These are phyloP conservation scores for Podarcis cretensis DNA, from an alignment of 2,113 vertebrate species.

Conservation along the genomic window DNA sequence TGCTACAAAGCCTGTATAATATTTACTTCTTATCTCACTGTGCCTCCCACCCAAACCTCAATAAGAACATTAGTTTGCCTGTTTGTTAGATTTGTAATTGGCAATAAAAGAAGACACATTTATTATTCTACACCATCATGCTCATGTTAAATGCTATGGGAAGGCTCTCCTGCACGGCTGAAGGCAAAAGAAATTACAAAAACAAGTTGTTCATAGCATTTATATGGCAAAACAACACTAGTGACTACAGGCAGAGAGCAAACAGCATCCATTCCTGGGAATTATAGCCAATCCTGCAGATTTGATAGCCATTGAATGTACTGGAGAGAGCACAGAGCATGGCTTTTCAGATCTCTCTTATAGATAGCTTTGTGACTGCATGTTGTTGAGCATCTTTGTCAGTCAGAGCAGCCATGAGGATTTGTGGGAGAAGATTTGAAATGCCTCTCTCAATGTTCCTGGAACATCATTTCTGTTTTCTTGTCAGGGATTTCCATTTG, in stretches of 20 bases:
- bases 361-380: not conserved
- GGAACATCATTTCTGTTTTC: not conserved
- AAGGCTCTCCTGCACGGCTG: not conserved
- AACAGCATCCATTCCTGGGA: not conserved
- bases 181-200: not conserved
- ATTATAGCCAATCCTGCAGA: conserved; percentile 21
- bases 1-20: not conserved
- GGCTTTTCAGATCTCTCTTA: not conserved
- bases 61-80: rapidly evolving
- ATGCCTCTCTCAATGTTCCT: conserved; percentile 4
- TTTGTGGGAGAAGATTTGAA: not conserved
- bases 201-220: not conserved
- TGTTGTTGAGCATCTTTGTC: not conserved
- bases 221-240: conserved; percentile 7
- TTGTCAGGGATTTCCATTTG: conserved; percentile 9
- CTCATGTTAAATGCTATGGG: not conserved
- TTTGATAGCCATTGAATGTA: conserved; percentile 36
- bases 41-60: not conserved
- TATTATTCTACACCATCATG: rapidly evolving
- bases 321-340: conserved; percentile 21
- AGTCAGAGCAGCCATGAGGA: not conserved
- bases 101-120: not conserved
- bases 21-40: not conserved
- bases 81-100: not conserved
- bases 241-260: conserved; percentile 9